These are phyloP conservation scores for Aphaenogaster ashmeadi DNA, from an alignment of 1,140 invertebrate species.

Conservation along the genomic window DNA sequence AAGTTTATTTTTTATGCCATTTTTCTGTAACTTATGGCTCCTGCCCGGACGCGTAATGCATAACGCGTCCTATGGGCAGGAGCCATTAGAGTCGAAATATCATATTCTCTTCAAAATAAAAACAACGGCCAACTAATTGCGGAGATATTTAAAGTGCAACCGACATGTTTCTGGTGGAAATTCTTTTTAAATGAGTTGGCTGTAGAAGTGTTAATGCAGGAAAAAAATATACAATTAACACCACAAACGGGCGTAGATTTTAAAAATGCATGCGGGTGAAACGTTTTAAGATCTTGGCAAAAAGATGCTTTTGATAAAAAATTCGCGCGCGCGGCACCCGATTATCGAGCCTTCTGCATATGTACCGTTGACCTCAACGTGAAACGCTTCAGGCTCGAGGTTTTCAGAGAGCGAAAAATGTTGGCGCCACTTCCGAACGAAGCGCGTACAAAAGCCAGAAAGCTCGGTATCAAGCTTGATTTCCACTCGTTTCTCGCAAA, in stretches of 20 bases:
- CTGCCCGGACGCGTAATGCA: no score
- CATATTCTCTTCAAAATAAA: not conserved
- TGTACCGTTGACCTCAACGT: slow-evolving; percentile 47
- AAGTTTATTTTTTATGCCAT: not conserved
- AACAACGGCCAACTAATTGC: not conserved
- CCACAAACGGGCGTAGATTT: not conserved
- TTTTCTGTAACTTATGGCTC: not conserved
- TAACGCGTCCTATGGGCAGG: no score
- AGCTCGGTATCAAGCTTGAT: not conserved
- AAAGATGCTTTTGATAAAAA: slow-evolving; percentile 61
- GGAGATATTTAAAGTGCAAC: slow-evolving; percentile 24
- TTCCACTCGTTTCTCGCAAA: slow-evolving; percentile 29
- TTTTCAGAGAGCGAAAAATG: slow-evolving; percentile 54
- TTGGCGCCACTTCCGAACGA: not conserved
- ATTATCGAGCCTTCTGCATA: slow-evolving; percentile 46
- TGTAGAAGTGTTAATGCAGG: slow-evolving; percentile 21
- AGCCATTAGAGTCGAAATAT: not conserved
- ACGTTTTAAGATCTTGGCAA: slow-evolving; percentile 37
- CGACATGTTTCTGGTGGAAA: not conserved
- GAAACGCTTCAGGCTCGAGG: slow-evolving; percentile 28
- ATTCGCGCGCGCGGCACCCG: not conserved
- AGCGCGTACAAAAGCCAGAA: slow-evolving; percentile 35
- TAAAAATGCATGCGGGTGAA: slow-evolving; percentile 29
- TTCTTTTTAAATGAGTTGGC: slow-evolving; percentile 20
- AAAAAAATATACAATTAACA: slow-evolving; percentile 43